A percentile compares a stretch with the other conserved stretches of the same genome.
These are phyloP conservation scores for Eudemis profundana DNA, from an alignment of 2,888 invertebrate genomes.

Conservation along the genomic window DNA sequence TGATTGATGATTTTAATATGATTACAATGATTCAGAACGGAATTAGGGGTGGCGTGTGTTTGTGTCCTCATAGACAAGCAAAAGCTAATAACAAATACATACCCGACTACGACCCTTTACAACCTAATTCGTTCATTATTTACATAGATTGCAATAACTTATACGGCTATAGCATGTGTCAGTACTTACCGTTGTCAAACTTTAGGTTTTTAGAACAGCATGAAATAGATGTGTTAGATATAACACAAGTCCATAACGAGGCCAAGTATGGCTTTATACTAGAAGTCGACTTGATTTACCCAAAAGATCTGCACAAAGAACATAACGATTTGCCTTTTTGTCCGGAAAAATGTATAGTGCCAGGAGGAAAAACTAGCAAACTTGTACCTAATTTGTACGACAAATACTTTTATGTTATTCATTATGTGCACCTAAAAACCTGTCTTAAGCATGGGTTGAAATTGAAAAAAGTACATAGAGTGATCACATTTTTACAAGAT, in stretches of 20 bases:
- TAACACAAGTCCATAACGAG: slow-evolving; percentile 12
- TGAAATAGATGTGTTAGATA: slow-evolving; percentile 13
- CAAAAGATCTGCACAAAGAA: slow-evolving; percentile 18
- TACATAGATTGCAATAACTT: slow-evolving; percentile 36
- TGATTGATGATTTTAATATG: slow-evolving; percentile 11
- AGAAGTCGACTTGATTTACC: slow-evolving; percentile 31
- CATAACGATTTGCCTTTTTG: slow-evolving; percentile 19
- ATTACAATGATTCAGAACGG: slow-evolving; percentile 12
- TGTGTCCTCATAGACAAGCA: slow-evolving; percentile 6
- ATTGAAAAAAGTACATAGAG: not conserved
- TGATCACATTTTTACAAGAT: slow-evolving; percentile 12
- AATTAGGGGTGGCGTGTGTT: slow-evolving; percentile 1
- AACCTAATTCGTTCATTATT: slow-evolving; percentile 16
- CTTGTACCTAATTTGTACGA: slow-evolving; percentile 22
- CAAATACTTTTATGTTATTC: slow-evolving; percentile 27
- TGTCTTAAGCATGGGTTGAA: slow-evolving; percentile 10
- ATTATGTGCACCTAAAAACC: slow-evolving; percentile 15
- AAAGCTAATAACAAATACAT: slow-evolving; percentile 4
- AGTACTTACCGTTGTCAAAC: slow-evolving; percentile 24
- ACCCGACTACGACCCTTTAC: slow-evolving; percentile 1
- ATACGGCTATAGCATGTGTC: slow-evolving; percentile 33
- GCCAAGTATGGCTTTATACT: slow-evolving; percentile 29
- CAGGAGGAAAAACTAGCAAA: slow-evolving; percentile 3
- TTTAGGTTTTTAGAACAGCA: slow-evolving; percentile 21
- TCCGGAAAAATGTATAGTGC: not conserved